Conservation (phyloP, 1,140 invertebrate species). For the Trypoxylus dichotomus region DNA sequence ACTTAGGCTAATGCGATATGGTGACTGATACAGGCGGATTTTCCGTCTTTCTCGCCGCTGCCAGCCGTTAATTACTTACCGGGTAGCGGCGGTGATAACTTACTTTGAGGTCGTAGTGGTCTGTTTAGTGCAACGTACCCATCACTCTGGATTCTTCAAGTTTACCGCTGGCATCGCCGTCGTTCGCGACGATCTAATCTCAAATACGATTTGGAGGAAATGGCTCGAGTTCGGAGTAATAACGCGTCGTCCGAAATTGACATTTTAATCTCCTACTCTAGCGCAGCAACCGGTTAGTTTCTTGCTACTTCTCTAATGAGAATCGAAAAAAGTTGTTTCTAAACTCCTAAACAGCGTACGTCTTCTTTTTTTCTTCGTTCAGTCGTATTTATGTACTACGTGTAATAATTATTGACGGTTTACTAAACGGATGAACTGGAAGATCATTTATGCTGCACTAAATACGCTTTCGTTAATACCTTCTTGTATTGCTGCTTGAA, state of each 20-base stretch:
- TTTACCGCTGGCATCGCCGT: not conserved
- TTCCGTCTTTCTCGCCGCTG: not conserved
- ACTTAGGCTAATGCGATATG: slow-evolving; percentile 11
- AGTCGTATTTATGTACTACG: no score
- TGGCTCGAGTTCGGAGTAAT: not conserved
- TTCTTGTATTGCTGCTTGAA: no score
- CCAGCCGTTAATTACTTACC: slow-evolving; percentile 10
- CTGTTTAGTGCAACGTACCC: not conserved
- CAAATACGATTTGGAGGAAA: not conserved
- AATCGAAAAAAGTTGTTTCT: not conserved
- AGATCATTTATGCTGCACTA: no score
- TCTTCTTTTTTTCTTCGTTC: no score
- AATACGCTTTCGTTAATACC: no score
- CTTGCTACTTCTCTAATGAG: no score
- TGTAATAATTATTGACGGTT: no score
- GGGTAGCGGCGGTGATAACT: not conserved
- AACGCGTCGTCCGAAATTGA: slow-evolving; percentile 9
- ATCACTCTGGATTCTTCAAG: not conserved
- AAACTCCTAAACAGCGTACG: not conserved
- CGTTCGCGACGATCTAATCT: not conserved
- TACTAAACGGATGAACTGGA: no score
- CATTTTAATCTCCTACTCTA: not conserved
- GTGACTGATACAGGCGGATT: not conserved
- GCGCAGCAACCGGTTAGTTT: not conserved
- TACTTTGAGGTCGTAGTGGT: not conserved